A percentile compares a stretch with the other conserved stretches of the same genome.
Evolutionary conservation across 2,888 invertebrate genomes (phyloP).

Genomic region (Volucella zonaria): DNA sequence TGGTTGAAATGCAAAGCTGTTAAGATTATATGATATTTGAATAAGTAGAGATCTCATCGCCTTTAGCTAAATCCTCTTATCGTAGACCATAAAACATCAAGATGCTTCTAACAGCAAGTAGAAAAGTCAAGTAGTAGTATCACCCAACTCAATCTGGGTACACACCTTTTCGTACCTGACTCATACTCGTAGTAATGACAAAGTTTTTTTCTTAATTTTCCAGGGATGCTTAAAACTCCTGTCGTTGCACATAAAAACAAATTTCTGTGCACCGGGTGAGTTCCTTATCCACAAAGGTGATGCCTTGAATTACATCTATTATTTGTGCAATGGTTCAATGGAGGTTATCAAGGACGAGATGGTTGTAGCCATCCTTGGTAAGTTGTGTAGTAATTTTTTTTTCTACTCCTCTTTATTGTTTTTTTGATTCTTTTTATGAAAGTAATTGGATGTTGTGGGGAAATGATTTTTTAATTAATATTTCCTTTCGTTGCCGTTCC

Average conservation of each 20-base stretch:
- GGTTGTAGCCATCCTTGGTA: slow-evolving; percentile 98
- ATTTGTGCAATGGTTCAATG: slow-evolving; percentile 98
- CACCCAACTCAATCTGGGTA: neutral
- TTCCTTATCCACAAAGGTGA: slow-evolving; percentile 97
- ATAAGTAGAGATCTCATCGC: no score
- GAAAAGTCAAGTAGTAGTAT: no score
- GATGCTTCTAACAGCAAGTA: no score
- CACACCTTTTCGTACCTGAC: neutral
- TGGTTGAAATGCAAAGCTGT: no score
- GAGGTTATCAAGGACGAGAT: slow-evolving; percentile 97
- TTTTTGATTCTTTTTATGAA: slow-evolving; percentile 8
- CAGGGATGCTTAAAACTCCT: slow-evolving; percentile 94
- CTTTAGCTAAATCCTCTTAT: no score
- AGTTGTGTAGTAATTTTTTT: slow-evolving; percentile 80
- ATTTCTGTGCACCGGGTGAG: slow-evolving; percentile 98
- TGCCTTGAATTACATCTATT: slow-evolving; percentile 95
- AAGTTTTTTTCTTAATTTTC: slow-evolving; percentile 34
- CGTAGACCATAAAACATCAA: no score
- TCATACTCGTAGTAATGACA: neutral
- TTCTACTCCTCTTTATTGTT: neutral
- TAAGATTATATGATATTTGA: no score
- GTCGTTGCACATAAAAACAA: slow-evolving; percentile 95
- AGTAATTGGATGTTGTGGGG: slow-evolving; percentile 20
- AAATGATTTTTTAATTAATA: slow-evolving; percentile 50
- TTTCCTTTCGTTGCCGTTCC: slow-evolving; percentile 56